Conservation (phyloP, 2,888 invertebrate genomes). For the Drosophila atripex region DNA sequence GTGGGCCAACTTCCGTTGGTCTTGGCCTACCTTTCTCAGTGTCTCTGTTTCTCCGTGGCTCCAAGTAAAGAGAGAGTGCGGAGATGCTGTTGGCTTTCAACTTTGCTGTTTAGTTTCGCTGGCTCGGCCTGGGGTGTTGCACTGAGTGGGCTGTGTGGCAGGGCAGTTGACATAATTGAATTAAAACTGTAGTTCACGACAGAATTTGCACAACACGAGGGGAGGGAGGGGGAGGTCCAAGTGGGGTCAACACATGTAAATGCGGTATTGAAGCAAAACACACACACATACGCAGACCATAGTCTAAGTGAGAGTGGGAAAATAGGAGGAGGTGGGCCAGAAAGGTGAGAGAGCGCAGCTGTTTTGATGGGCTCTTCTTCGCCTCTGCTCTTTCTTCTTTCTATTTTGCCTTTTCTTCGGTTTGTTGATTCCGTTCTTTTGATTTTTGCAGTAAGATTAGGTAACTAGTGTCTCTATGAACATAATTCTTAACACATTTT, state of each 20-base stretch:
- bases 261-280: slow-evolving; percentile 64
- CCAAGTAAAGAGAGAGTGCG: too few species aligned
- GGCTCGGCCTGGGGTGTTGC: slow-evolving; percentile 14
- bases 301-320: slow-evolving; percentile 20
- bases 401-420: slow-evolving; percentile 31
- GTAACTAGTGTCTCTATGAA: slow-evolving; percentile 70
- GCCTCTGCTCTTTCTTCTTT: slow-evolving; percentile 19
- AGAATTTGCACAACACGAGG: slow-evolving; percentile 33
- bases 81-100: slow-evolving; percentile 19
- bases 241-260: slow-evolving; percentile 68
- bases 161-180: slow-evolving; percentile 40
- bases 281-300: slow-evolving; percentile 25
- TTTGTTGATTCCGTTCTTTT: slow-evolving; percentile 57
- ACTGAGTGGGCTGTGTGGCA: slow-evolving; percentile 25
- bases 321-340: slow-evolving; percentile 61
- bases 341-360: slow-evolving; percentile 64
- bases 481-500: slow-evolving; percentile 76
- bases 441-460: slow-evolving; percentile 69
- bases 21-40: slow-evolving; percentile 48
- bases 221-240: slow-evolving; percentile 16
- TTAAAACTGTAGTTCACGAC: slow-evolving; percentile 39
- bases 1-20: slow-evolving; percentile 60
- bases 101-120: not conserved
- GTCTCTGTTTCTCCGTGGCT: slow-evolving; percentile 25
- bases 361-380: slow-evolving; percentile 55